Percentiles rank a stretch among this genome's conserved stretches.
Evolutionary conservation across 2,113 vertebrate species (phyloP).

Genomic region (Aegypius monachus): DNA sequence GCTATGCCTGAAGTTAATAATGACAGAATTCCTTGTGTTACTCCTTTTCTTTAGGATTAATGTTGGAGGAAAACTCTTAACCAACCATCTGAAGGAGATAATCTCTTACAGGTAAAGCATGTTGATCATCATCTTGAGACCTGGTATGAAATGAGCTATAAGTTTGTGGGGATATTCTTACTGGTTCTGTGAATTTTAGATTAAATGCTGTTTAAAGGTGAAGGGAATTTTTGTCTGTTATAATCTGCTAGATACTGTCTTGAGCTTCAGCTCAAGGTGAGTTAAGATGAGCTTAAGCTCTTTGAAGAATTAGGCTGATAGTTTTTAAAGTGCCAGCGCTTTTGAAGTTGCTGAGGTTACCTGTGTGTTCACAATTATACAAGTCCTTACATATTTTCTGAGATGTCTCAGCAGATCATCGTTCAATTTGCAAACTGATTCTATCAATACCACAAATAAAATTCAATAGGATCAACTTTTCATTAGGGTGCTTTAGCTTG

Average conservation of each 20-base stretch:
- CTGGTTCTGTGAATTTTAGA: neutral
- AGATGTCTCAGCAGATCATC: neutral
- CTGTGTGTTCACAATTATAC: neutral
- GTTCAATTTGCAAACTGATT: neutral
- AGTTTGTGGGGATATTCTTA: neutral
- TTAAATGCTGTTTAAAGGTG: neutral
- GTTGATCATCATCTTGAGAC: neutral
- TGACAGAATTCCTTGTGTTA: neutral
- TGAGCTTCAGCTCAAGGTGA: neutral
- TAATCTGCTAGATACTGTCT: neutral
- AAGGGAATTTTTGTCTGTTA: neutral
- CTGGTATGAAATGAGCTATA: neutral
- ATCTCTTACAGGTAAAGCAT: constrained; percentile 91
- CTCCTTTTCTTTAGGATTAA: constrained; percentile 82
- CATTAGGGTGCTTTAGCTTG: neutral
- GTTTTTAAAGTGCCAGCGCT: neutral
- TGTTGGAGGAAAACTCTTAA: constrained; percentile 95
- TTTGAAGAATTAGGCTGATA: neutral
- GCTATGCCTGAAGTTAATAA: neutral
- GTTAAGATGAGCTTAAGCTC: neutral
- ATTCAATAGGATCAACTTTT: neutral
- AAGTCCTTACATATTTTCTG: neutral
- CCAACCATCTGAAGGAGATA: constrained; percentile 97
- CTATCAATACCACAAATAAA: neutral
- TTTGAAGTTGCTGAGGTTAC: neutral